Conservation (phyloP, 2,797 vertebrate genomes). For the Sebastolobus altivelis region DNA sequence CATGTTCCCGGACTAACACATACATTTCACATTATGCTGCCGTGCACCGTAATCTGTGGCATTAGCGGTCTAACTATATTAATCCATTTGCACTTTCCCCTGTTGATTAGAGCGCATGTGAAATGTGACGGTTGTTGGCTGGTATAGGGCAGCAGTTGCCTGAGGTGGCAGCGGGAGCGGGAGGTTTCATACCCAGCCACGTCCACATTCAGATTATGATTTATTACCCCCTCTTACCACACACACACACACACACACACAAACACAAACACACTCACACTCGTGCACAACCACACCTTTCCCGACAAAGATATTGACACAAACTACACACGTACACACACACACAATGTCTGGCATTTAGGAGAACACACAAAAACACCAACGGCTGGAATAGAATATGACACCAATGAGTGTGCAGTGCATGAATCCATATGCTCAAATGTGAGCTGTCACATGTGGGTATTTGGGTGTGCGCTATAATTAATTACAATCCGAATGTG, state of each 20-base stretch:
- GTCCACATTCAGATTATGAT: constrained; percentile 84
- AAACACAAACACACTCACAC: constrained; percentile 38
- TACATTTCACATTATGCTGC: constrained; percentile 72
- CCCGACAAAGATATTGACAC: constrained; percentile 51
- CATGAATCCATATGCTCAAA: constrained; percentile 47
- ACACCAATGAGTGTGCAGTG: constrained; percentile 21
- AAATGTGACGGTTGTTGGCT: constrained; percentile 78
- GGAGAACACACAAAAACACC: constrained; percentile 66
- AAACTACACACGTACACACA: constrained; percentile 23
- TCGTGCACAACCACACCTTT: constrained; percentile 54
- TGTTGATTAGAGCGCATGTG: constrained; percentile 82
- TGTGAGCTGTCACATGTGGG: constrained; percentile 53
- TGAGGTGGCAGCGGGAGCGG: constrained; percentile 78
- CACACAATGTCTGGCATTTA: constrained; percentile 80
- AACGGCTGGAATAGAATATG: constrained; percentile 57
- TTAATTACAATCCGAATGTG: constrained; percentile 54
- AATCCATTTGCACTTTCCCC: constrained; percentile 85
- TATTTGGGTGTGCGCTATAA: constrained; percentile 39
- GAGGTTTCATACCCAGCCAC: constrained; percentile 79
- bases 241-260: constrained; percentile 43
- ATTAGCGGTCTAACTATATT: constrained; percentile 82
- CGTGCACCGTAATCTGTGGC: constrained; percentile 76
- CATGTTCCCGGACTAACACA: constrained; percentile 65
- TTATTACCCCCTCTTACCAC: constrained; percentile 82
- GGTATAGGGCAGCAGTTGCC: constrained; percentile 83